Percentiles rank a stretch among this genome's conserved stretches.
Evolutionary conservation across 2,113 vertebrate genomes (phyloP).

Genomic region (Abramis brama): DNA sequence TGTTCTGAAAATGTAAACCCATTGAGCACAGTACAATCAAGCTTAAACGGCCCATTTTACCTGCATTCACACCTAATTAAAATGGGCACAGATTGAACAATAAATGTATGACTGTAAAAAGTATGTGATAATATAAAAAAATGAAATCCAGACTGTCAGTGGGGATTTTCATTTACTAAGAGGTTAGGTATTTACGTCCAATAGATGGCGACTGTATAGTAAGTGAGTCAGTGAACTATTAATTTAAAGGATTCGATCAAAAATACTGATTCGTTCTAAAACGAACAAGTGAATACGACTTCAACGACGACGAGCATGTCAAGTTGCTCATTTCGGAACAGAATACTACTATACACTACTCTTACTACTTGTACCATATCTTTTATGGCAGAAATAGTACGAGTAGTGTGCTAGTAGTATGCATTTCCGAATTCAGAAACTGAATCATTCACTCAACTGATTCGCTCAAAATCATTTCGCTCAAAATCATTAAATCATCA

Average conservation of each 20-base stretch:
- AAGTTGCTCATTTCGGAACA: too few species aligned
- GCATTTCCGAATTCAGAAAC: too few species aligned
- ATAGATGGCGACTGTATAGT: neutral
- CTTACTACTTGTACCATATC: too few species aligned
- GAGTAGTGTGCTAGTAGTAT: too few species aligned
- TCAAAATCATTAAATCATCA: neutral
- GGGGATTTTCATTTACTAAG: neutral
- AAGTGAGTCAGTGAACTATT: neutral
- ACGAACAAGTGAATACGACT: neutral
- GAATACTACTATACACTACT: too few species aligned
- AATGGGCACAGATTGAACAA: neutral
- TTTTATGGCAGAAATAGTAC: too few species aligned
- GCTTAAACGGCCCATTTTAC: too few species aligned
- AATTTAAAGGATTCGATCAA: neutral
- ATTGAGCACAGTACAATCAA: too few species aligned
- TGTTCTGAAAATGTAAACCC: too few species aligned
- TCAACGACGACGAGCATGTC: too few species aligned
- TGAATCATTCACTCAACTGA: neutral
- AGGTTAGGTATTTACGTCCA: too few species aligned
- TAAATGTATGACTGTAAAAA: neutral
- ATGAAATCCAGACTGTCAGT: neutral
- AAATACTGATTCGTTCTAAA: neutral
- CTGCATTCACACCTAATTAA: neutral
- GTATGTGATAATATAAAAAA: neutral
- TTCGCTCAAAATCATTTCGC: neutral